A percentile compares a stretch with the other conserved stretches of the same genome.
Evolutionary conservation across 2,113 vertebrate species (phyloP).

Genomic region (Centropristis striata): DNA sequence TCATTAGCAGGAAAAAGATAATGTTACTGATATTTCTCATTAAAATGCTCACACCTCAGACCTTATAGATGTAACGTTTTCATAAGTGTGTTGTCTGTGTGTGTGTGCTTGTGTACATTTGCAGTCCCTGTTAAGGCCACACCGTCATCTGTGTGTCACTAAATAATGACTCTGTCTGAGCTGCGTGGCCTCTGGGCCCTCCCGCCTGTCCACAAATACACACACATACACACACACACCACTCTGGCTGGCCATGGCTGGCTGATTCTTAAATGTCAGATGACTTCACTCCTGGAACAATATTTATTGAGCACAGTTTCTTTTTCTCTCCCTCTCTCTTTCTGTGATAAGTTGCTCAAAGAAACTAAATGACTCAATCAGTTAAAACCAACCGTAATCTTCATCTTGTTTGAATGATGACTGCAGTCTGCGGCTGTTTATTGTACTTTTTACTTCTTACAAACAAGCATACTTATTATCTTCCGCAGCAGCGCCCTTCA

Average conservation of each 20-base stretch:
- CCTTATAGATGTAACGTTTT: conserved; percentile 46
- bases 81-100: conserved; percentile 8
- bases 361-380: conserved; percentile 1
- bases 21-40: conserved; percentile 57
- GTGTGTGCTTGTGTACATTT: conserved; percentile 21
- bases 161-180: conserved; percentile 83
- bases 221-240: conserved; percentile 6
- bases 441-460: neutral
- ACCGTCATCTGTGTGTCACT: conserved; percentile 72
- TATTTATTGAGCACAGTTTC: conserved; percentile 63
- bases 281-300: conserved; percentile 76
- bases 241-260: conserved; percentile 59
- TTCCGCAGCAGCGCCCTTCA: conserved; percentile 1
- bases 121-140: conserved; percentile 59
- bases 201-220: conserved; percentile 61
- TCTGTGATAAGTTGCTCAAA: conserved; percentile 11
- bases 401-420: conserved; percentile 2
- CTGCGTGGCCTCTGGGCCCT: conserved; percentile 73
- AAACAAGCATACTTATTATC: neutral
- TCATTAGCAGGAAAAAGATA: conserved; percentile 37
- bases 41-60: conserved; percentile 59
- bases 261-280: conserved; percentile 82
- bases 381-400: neutral
- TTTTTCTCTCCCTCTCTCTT: conserved; percentile 10
- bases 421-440: neutral